Evolutionary conservation across 2,113 vertebrate genomes (phyloP), one percentile per base, ranked within the genome.

Genomic region (Percopsis transmontana): DNA sequence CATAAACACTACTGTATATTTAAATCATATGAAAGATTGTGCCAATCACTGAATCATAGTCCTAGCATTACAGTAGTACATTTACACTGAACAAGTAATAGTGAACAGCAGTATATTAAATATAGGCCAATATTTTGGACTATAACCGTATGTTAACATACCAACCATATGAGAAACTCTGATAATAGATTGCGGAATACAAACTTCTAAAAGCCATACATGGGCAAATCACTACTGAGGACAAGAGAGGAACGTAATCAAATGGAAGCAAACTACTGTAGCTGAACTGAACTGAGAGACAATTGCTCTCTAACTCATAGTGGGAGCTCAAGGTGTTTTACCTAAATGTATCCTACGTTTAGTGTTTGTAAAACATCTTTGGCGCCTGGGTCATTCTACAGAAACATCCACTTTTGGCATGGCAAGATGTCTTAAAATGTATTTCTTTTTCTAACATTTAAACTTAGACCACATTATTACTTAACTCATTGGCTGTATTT

Each of bases 131-230:
- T 54, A 58, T 66, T 74, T 81, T 77, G 69, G 53, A 68, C 13
- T 76, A 61, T 82, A 77, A 33, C 27, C 7, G 27, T 65, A 77
- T 15, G 13, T 72, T 66, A 67, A 66, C 69, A 77, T 79, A 68
- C 42, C 71, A 42, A 68, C 12, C 11, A 45, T 60, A 55, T 57
- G 41, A 74, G 56, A 21, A 70, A 20, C 42, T 27, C 59, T 33
- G 27, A 7, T 33, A 33, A 33, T 5, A 33, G 27, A 33, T 7
- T 33, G 8, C 27, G 8, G 27, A 33, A 6, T 33, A 62, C 44
- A 64, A 62, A 42, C 70, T 50, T n/a, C n/a, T 68, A 16, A 58
- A 27, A 61, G 42, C 45, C 86, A 88, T 88, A 87, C 55, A 74
- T 48, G 42, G 33, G 44, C 57, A 73, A 72, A 79, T 73, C 14